These are phyloP conservation scores for Balanococcus diminutus DNA, from an alignment of 2,888 invertebrate genomes.

Conservation along the genomic window DNA sequence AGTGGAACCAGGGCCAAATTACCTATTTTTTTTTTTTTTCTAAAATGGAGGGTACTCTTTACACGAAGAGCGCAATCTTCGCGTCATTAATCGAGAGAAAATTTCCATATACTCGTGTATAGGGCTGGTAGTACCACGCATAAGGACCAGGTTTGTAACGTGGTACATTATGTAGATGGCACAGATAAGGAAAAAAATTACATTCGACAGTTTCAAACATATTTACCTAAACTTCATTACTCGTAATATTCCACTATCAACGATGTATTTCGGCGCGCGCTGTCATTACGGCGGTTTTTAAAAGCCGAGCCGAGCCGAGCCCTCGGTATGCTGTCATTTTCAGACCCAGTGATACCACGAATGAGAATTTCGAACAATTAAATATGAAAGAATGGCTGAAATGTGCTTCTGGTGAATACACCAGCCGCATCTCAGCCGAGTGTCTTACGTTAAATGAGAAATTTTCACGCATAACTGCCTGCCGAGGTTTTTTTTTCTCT, in stretches of 20 bases:
- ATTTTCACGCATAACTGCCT: conserved; percentile 24
- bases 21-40: too few relatives aligned
- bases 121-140: too few relatives aligned
- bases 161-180: too few relatives aligned
- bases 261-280: background rate
- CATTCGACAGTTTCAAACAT: conserved; percentile 34
- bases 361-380: conserved; percentile 38
- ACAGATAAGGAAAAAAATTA: conserved; percentile 10
- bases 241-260: conserved; percentile 43
- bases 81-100: background rate
- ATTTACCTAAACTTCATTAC: conserved; percentile 36
- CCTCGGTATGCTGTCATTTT: conserved; percentile 26
- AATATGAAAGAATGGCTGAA: conserved; percentile 14
- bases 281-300: conserved; percentile 40
- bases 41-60: too few relatives aligned
- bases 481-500: background rate
- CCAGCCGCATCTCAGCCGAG: background rate
- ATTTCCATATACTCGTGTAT: background rate
- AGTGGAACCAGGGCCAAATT: too few relatives aligned
- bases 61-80: background rate
- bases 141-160: background rate
- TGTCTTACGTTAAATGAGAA: background rate
- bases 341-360: conserved; percentile 18
- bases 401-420: background rate
- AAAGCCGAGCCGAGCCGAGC: too few relatives aligned